phyloP scores from a whole-genome alignment of 2,797 vertebrate genomes.

The Sparus aurata region DNA sequence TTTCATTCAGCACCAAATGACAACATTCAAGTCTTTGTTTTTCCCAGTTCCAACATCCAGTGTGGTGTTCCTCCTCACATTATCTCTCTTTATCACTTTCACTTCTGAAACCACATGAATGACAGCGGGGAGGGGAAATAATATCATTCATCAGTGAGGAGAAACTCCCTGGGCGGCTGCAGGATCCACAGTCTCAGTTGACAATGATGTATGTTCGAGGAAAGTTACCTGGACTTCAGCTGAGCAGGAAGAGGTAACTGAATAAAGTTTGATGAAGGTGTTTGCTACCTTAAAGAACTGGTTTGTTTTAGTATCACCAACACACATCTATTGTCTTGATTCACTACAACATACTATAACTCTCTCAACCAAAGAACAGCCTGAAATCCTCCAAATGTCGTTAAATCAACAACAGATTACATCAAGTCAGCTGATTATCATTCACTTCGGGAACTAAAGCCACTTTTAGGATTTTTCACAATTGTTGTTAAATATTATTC shows the following conservation, averaged over 20 bases:
- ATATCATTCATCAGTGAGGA: conserved; percentile 44
- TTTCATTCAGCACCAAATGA: neutral
- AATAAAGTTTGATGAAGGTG: conserved; percentile 14
- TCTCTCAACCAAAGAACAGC: too few relatives aligned
- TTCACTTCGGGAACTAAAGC: neutral
- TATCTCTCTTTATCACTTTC: conserved; percentile 33
- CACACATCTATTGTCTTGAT: neutral
- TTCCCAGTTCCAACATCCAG: neutral
- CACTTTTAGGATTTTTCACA: too few relatives aligned
- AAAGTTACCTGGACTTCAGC: conserved; percentile 44
- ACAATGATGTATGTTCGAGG: conserved; percentile 56
- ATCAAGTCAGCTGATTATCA: neutral
- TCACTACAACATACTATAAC: too few relatives aligned
- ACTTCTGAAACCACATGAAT: conserved; percentile 31
- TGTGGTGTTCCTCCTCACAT: neutral
- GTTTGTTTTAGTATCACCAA: neutral
- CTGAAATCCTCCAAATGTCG: too few relatives aligned
- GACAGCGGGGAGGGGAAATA: conserved; percentile 38
- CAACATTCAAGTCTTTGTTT: neutral
- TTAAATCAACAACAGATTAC: neutral
- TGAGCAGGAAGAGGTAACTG: neutral
- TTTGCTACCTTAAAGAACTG: neutral
- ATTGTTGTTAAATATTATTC: too few relatives aligned
- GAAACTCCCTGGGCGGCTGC: conserved; percentile 45
- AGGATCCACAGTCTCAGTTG: conserved; percentile 34